A percentile compares a stretch with the other conserved stretches of the same genome.
Evolutionary conservation across 1,140 invertebrate genomes (phyloP).

Genomic region (Euwallacea fornicatus): DNA sequence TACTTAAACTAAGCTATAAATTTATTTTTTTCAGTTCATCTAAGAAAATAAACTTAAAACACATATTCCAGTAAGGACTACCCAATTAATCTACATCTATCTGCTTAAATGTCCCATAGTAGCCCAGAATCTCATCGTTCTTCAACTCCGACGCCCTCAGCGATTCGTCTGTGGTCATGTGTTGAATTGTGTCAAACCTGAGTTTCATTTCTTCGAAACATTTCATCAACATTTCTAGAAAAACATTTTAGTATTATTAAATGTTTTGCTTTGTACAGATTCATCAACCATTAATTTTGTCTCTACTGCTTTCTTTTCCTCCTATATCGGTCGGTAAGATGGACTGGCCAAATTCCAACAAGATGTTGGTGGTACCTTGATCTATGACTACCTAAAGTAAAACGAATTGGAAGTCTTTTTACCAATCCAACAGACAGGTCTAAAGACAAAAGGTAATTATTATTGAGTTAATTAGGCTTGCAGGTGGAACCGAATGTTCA

Average conservation of each 20-base stretch:
- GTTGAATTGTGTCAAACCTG: conserved; percentile 29
- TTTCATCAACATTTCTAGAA: conserved; percentile 12
- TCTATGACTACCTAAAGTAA: too few relatives aligned
- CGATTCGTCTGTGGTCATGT: conserved; percentile 32
- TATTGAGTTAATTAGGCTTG: too few relatives aligned
- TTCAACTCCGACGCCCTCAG: conserved; percentile 29
- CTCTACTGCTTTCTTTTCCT: conserved; percentile 52
- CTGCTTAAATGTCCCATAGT: conserved; percentile 38
- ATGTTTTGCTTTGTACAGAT: not conserved
- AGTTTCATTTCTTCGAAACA: conserved; percentile 28
- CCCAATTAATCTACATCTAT: conserved; percentile 32
- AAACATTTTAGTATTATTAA: not conserved
- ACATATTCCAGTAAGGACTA: too few relatives aligned
- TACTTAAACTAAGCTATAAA: too few relatives aligned
- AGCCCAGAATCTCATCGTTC: conserved; percentile 40
- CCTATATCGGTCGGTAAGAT: conserved; percentile 61
- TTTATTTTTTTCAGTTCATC: too few relatives aligned
- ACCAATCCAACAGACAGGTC: too few relatives aligned
- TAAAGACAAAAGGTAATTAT: too few relatives aligned
- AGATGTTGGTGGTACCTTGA: not conserved
- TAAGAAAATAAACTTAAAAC: too few relatives aligned
- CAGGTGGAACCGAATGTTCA: too few relatives aligned
- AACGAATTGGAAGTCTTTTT: too few relatives aligned
- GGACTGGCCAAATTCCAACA: conserved; percentile 24
- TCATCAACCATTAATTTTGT: not conserved